Evolutionary conservation across 1,140 invertebrate species (phyloP), one percentile per base, ranked within the genome.

Genomic region (Drosophila mojavensis): DNA sequence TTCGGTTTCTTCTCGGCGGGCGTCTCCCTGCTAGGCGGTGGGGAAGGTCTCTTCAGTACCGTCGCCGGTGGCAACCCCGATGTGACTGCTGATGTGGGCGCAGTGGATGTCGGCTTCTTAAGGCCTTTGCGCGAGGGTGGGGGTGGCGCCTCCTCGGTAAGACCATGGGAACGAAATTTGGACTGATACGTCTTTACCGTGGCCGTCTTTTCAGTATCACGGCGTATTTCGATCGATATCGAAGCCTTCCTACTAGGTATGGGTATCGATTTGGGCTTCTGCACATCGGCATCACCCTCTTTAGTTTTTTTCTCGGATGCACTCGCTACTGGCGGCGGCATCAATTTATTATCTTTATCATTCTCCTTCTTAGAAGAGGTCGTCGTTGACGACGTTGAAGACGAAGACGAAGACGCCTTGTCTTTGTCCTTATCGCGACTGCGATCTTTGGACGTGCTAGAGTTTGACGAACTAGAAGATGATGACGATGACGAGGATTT

Each of bases 131-230:
- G 93, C 2, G 96, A 95, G 28, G 96, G 96, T 17, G 96, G 96
- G 41, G 96, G 96, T 91, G 96, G 96, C 4, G 95, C 94, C 93
- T 96, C 96, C 91, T 97, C 97, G 85, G 96, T 96, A 39, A 97
- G 91, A 30, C 97, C 97, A 75, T 97, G 97, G 39, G 96, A 97
- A 61, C 97, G 94, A 93, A 97, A 97, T 92, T 97, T 97, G 0
- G 96, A 96, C 93, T 97, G 96, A 88, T 96, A 97, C 3, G 96
- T 96, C 94, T 97, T 98, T 5, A 97, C 97, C 47, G 97, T 97
- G 93, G 97, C 97, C 1, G 96, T 95, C 75, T 95, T 93, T 65
- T 95, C 95, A 66, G 94, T 94, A 78, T 94, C 94, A 92, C 96
- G 96, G 53, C 95, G 93, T 68, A 95, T 95, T 93, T 97, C 96